Base-by-base conservation (phyloP, 2,888 invertebrate species). In the Psylliodes chrysocephalus region DNA sequence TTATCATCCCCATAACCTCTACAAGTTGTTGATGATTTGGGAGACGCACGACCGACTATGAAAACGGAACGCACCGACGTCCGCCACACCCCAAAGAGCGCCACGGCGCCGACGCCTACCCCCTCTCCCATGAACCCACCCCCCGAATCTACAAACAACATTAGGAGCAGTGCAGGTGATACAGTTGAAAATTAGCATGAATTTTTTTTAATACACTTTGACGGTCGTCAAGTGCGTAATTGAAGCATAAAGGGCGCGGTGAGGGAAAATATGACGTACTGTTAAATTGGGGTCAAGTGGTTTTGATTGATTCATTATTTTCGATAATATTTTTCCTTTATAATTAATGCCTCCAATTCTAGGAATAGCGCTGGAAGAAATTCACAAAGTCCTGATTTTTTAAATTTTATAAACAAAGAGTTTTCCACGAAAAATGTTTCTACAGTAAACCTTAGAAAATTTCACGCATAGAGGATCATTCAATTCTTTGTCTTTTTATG, bases 81-180 rank as follows among this genome's bases (percentile, higher is more conserved):
- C 80, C 81, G 81, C 81, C 81, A 81, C 81, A 81, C 81, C 81
- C 81, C 81, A 80, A 72, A 66, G 72, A 62, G 71, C 73, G 64
- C 62, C 68, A 79, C 71, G 76, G 79, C 81, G 81, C 79, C 78
- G 78, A 79, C 81, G 81, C 75, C 77, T 69, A 68, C 72, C 73
- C 73, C 71, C 68, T 75, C 71, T 68, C 63, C 60, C 53, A 51
- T 54, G 56, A 42, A 49, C 53, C 59, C 57, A 62, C 69, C 67
- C 69, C 46, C 56, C 64, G 63, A 69, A 69, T 67, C 70, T 46
- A 63, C 72, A 68, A 70, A 72, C 68, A 63, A 62, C 64, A 64
- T 63, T 64, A 63, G 66, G 67, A 71, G 69, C 68, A 69, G 69
- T 70, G 70, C 71, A 73, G 71, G 72, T 70, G 68, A 69, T 67